Percentiles rank a stretch among this genome's conserved stretches.
Conservation (phyloP, 2,113 vertebrate genomes). For the Canis aureus region DNA sequence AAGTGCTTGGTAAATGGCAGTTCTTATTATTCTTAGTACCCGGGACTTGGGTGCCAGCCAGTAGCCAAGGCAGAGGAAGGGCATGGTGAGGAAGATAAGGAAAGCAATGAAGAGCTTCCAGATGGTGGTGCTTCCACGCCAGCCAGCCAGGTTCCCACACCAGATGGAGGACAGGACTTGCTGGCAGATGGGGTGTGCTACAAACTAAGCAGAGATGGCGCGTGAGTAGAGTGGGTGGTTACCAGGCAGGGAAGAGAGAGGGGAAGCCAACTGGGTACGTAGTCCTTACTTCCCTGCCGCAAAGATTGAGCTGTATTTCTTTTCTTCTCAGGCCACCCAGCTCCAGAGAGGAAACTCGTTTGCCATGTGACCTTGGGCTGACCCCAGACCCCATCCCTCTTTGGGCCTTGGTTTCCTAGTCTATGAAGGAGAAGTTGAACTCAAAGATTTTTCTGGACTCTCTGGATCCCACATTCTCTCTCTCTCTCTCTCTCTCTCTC, state of each 20-base stretch:
- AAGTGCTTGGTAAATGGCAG: neutral
- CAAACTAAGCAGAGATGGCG: slow-evolving; percentile 88
- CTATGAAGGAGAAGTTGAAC: neutral
- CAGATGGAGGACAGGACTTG: slow-evolving; percentile 96
- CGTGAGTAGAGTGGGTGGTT: neutral
- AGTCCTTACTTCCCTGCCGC: neutral
- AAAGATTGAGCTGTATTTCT: neutral
- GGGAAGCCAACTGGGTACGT: neutral
- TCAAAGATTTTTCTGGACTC: neutral
- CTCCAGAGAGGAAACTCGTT: neutral
- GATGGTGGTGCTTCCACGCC: slow-evolving; percentile 92
- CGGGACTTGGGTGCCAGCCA: slow-evolving; percentile 94
- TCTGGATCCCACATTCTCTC: neutral
- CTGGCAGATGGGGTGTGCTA: slow-evolving; percentile 95
- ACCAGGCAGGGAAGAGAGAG: neutral
- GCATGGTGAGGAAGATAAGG: slow-evolving; percentile 94
- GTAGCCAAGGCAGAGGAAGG: slow-evolving; percentile 92
- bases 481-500: no score
- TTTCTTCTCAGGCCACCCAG: neutral
- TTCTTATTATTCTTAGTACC: slow-evolving; percentile 82
- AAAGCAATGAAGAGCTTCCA: slow-evolving; percentile 93
- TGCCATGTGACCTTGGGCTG: neutral
- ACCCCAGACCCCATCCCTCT: neutral
- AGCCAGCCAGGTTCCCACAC: slow-evolving; percentile 92
- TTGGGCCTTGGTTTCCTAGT: neutral